A percentile compares a stretch with the other conserved stretches of the same genome.
These are phyloP conservation scores for Atta colombica DNA, from an alignment of 1,140 invertebrate genomes.

Conservation along the genomic window DNA sequence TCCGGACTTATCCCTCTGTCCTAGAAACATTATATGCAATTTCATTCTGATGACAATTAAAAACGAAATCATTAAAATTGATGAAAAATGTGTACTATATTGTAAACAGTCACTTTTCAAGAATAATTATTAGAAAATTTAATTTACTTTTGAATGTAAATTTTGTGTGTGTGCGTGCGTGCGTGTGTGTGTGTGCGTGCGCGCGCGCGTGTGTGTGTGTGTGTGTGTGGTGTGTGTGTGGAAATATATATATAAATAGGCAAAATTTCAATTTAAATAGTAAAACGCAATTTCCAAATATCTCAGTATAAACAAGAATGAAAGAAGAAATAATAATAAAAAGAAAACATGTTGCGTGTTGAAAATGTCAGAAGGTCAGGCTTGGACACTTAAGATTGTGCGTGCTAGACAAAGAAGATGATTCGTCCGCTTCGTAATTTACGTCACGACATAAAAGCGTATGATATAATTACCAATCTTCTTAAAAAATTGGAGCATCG, in stretches of 20 bases:
- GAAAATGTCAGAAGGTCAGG: constrained; percentile 47
- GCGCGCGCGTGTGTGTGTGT: no score
- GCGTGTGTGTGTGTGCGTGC: no score
- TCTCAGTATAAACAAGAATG: not conserved
- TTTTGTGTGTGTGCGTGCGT: no score
- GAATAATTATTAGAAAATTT: not conserved
- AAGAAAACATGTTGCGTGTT: not conserved
- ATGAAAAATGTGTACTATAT: not conserved
- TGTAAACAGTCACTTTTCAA: not conserved
- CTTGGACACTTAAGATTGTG: not conserved
- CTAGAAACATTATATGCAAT: constrained; percentile 57
- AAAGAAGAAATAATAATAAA: no score
- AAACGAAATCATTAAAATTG: not conserved
- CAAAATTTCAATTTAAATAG: not conserved
- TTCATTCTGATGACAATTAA: not conserved
- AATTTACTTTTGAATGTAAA: not conserved
- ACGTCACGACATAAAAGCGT: no score
- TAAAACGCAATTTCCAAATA: not conserved
- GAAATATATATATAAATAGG: not conserved
- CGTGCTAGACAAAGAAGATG: not conserved
- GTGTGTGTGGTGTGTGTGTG: no score
- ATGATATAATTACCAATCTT: constrained; percentile 83
- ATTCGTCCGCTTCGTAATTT: not conserved
- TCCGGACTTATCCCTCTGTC: constrained; percentile 79
- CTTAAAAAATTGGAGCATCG: constrained; percentile 86